Evolutionary conservation across 1,140 invertebrate species (phyloP), one percentile per base, ranked within the genome.

Genomic region (Holcopasites calliopsidis): DNA sequence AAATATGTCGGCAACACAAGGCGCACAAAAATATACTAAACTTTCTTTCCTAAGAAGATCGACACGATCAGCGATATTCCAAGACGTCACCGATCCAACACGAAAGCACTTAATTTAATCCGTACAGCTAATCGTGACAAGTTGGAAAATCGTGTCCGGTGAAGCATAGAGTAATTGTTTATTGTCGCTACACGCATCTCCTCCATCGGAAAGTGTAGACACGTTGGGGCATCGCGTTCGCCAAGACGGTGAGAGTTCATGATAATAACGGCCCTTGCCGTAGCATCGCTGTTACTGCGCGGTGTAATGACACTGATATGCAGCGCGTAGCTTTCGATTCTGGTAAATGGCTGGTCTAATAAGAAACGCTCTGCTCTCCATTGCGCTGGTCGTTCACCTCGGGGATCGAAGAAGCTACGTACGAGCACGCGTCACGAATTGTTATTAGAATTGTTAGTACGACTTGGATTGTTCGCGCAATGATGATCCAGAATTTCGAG

Each of bases 151-250:
- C 13, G 28, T 54, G 35, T 16, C 26, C 44, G 73, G 38, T 35
- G 18, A 28, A 57, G 44, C 23, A 18, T 11, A 26, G 47, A 23
- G 33, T 13, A 10, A 58, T 40, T 35, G 31, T 5, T 23, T 35
- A 61, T 73, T 61, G 64, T 78, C 38, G 44, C 11, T 47, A 42
- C 0, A 35, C 5, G 35, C 33, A 77, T 72, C 21, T 16, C 33
- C 54, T 26, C 33, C 35, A 50, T 60, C 66, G 68, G 79, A 78
- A 79, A 79, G 70, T 79, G 16, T 21, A 16, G 21, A 57, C n/a
- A 28, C 13, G n/a, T 3, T 10, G 33, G 49, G n/a, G n/a, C 35
- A 50, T 44, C 13, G 10, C 42, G 40, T 44, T 44, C 44, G 42
- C n/a, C 49, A 18, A 11, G 26, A 5, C 47, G 47, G 55, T 64